phyloP scores from a whole-genome alignment of 2,888 invertebrate genomes.

The Hypena proboscidalis region DNA sequence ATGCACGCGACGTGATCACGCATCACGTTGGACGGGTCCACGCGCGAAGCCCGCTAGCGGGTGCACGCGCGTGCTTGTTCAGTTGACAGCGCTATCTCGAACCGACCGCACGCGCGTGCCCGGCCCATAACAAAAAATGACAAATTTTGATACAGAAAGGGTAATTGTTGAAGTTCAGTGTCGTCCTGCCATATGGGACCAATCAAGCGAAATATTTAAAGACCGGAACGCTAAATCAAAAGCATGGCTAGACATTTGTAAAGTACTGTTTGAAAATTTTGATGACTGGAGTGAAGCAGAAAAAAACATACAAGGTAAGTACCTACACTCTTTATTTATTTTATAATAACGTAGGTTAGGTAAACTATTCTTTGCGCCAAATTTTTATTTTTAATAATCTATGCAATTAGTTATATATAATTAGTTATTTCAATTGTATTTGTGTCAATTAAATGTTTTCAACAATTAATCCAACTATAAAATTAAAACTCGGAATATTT shows the following conservation, averaged over 20 bases:
- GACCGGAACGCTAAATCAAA: slow-evolving; percentile 27
- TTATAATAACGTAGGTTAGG: slow-evolving; percentile 33
- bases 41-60: slow-evolving; percentile 28
- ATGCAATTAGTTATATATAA: slow-evolving; percentile 35
- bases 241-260: slow-evolving; percentile 34
- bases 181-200: slow-evolving; percentile 33
- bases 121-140: slow-evolving; percentile 33
- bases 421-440: slow-evolving; percentile 27
- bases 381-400: slow-evolving; percentile 39
- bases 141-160: slow-evolving; percentile 32
- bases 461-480: slow-evolving; percentile 20
- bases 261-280: slow-evolving; percentile 29
- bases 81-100: slow-evolving; percentile 30
- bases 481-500: slow-evolving; percentile 20
- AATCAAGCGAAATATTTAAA: slow-evolving; percentile 28
- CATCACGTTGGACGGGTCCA: slow-evolving; percentile 37
- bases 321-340: slow-evolving; percentile 33
- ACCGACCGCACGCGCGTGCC: slow-evolving; percentile 31
- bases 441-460: slow-evolving; percentile 27
- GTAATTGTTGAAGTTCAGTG: slow-evolving; percentile 37
- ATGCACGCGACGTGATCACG: slow-evolving; percentile 35
- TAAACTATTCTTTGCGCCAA: slow-evolving; percentile 33
- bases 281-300: slow-evolving; percentile 26
- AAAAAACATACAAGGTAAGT: slow-evolving; percentile 31
- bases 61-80: slow-evolving; percentile 30